Evolutionary conservation across 1,140 invertebrate species (phyloP).

Genomic region (Drosophila leontia): DNA sequence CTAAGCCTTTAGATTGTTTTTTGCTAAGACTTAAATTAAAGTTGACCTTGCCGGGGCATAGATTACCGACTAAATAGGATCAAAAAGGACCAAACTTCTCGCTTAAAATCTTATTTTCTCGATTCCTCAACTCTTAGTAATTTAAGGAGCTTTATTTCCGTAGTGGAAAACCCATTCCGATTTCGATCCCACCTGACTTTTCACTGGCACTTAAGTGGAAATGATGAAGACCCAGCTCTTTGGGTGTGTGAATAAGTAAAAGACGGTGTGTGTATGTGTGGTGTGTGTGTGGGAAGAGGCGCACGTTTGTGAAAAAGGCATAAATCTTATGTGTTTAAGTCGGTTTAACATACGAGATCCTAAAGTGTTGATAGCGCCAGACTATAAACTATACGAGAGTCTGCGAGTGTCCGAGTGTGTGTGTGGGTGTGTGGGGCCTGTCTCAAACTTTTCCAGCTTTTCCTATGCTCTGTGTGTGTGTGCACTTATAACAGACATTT

Average conservation of each 20-base stretch:
- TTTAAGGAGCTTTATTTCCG: slow-evolving; percentile 25
- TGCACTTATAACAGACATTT: slow-evolving; percentile 69
- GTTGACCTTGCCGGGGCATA: not conserved
- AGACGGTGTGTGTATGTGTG: not conserved
- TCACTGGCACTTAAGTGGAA: slow-evolving; percentile 56
- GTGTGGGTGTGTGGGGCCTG: slow-evolving; percentile 8
- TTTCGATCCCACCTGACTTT: slow-evolving; percentile 29
- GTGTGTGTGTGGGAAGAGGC: slow-evolving; percentile 21
- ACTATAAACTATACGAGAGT: slow-evolving; percentile 65
- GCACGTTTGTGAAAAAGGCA: slow-evolving; percentile 58
- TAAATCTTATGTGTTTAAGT: slow-evolving; percentile 71
- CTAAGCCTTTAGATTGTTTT: not conserved
- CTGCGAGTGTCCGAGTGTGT: slow-evolving; percentile 23
- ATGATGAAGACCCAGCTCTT: slow-evolving; percentile 46
- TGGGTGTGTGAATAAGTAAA: slow-evolving; percentile 6
- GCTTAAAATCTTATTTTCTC: slow-evolving; percentile 22
- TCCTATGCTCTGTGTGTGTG: slow-evolving; percentile 11
- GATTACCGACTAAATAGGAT: not conserved
- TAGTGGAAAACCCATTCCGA: not conserved
- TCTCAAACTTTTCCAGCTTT: slow-evolving; percentile 35
- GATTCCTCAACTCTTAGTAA: slow-evolving; percentile 17
- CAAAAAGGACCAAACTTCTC: not conserved
- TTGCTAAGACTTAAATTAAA: not conserved
- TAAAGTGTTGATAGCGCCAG: slow-evolving; percentile 70
- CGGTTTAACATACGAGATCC: slow-evolving; percentile 69